Evolutionary conservation across 2,888 invertebrate genomes (phyloP).

Genomic region (Axea sp.): DNA sequence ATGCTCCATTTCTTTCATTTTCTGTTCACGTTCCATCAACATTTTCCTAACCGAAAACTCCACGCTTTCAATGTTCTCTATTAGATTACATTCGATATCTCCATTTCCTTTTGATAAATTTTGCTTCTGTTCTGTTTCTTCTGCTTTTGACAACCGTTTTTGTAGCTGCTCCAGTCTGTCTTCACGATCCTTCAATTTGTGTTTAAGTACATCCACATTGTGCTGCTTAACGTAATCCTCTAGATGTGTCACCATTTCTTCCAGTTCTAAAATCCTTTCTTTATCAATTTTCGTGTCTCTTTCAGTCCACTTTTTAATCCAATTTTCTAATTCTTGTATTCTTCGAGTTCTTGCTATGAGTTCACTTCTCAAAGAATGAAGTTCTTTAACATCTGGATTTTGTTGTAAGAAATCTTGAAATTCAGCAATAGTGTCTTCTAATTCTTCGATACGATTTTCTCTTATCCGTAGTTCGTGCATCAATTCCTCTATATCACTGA

Average conservation of each 20-base stretch:
- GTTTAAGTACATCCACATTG: slow-evolving; percentile 71
- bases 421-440: slow-evolving; percentile 86
- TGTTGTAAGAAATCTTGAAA: slow-evolving; percentile 80
- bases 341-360: slow-evolving; percentile 65
- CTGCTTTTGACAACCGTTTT: slow-evolving; percentile 51
- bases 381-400: slow-evolving; percentile 79
- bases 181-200: slow-evolving; percentile 72
- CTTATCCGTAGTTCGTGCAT: slow-evolving; percentile 81
- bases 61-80: slow-evolving; percentile 17
- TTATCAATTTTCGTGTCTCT: slow-evolving; percentile 71
- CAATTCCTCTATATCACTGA: slow-evolving; percentile 81
- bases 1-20: slow-evolving; percentile 71
- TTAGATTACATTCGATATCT: slow-evolving; percentile 7
- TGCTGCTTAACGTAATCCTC: slow-evolving; percentile 75
- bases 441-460: slow-evolving; percentile 84
- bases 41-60: slow-evolving; percentile 32
- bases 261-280: slow-evolving; percentile 71
- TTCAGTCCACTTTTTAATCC: slow-evolving; percentile 82
- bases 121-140: slow-evolving; percentile 25
- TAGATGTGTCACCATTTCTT: slow-evolving; percentile 73
- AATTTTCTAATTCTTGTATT: slow-evolving; percentile 77
- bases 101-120: slow-evolving; percentile 2
- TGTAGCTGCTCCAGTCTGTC: slow-evolving; percentile 71
- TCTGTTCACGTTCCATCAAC: slow-evolving; percentile 64
- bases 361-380: slow-evolving; percentile 72